These are phyloP conservation scores for Cyphomyrus discorhynchus DNA, from an alignment of 2,113 vertebrate species.

Conservation along the genomic window DNA sequence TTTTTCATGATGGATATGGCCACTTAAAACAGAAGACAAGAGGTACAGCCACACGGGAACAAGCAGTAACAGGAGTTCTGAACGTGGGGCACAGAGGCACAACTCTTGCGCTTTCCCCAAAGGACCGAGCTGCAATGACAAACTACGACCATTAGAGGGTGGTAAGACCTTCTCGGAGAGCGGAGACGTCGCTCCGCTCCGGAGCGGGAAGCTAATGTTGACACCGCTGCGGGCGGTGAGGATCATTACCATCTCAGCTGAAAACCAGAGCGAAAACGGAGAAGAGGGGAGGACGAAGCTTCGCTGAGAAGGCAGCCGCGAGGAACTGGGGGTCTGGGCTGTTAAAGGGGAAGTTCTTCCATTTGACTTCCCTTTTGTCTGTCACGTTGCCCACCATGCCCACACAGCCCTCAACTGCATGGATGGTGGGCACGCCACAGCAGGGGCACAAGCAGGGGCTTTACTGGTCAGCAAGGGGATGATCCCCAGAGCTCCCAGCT, in stretches of 20 bases:
- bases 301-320: not conserved
- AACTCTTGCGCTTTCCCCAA: not conserved
- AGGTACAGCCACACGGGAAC: constrained; percentile 31
- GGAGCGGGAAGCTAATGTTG: not conserved
- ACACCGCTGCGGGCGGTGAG: not conserved
- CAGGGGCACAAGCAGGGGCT: not conserved
- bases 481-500: not conserved
- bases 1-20: not conserved
- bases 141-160: constrained; percentile 56
- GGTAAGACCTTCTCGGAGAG: constrained; percentile 42
- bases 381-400: not conserved
- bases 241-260: not conserved
- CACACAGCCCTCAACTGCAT: not conserved
- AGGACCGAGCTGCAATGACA: constrained; percentile 44
- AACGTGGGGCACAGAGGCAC: not conserved
- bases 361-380: not conserved
- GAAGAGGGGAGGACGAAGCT: not conserved
- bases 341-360: not conserved
- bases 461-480: not conserved
- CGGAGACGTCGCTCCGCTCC: not conserved
- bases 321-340: not conserved
- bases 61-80: not conserved
- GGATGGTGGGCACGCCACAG: not conserved
- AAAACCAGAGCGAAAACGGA: not conserved
- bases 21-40: constrained; percentile 38